A percentile compares a stretch with the other conserved stretches of the same genome.
Conservation (phyloP, 2,888 invertebrate genomes). For the Drosophila ochracea region DNA sequence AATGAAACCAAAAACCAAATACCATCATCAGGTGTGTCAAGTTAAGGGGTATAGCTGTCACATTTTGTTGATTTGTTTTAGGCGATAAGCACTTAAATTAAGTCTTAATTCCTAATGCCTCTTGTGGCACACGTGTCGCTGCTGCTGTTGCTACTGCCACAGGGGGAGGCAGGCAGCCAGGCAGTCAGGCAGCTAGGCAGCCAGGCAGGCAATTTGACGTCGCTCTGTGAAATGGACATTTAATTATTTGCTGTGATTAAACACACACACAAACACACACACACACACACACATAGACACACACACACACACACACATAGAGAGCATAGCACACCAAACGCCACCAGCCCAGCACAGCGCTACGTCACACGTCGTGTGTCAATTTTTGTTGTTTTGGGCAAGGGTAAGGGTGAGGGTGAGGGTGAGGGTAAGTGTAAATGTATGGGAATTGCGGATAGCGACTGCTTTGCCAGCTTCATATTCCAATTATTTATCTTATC, state of each 20-base stretch:
- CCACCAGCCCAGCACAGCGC: neutral
- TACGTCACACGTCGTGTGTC: slow-evolving; percentile 48
- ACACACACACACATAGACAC: slow-evolving; percentile 55
- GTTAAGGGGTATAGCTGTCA: slow-evolving; percentile 6
- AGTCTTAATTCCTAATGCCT: slow-evolving; percentile 84
- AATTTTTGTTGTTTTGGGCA: slow-evolving; percentile 25
- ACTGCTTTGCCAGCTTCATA: slow-evolving; percentile 67
- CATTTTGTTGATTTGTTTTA: slow-evolving; percentile 80
- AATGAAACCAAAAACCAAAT: slow-evolving; percentile 2
- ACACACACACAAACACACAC: slow-evolving; percentile 47
- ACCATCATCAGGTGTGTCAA: slow-evolving; percentile 12
- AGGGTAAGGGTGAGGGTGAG: neutral
- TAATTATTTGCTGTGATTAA: slow-evolving; percentile 83
- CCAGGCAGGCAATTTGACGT: slow-evolving; percentile 11
- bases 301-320: slow-evolving; percentile 48
- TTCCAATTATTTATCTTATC: slow-evolving; percentile 80
- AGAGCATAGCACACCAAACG: neutral
- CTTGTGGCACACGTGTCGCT: slow-evolving; percentile 83
- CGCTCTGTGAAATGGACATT: slow-evolving; percentile 82
- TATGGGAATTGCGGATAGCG: slow-evolving; percentile 1
- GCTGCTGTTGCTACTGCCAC: slow-evolving; percentile 13
- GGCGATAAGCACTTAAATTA: slow-evolving; percentile 84
- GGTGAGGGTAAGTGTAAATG: neutral
- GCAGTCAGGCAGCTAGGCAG: neutral
- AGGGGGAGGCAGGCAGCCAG: slow-evolving; percentile 6